Base-by-base conservation (phyloP, 35 echinoderm and acorn worm genomes). In the Hemicentrotus pulcherrimus region DNA sequence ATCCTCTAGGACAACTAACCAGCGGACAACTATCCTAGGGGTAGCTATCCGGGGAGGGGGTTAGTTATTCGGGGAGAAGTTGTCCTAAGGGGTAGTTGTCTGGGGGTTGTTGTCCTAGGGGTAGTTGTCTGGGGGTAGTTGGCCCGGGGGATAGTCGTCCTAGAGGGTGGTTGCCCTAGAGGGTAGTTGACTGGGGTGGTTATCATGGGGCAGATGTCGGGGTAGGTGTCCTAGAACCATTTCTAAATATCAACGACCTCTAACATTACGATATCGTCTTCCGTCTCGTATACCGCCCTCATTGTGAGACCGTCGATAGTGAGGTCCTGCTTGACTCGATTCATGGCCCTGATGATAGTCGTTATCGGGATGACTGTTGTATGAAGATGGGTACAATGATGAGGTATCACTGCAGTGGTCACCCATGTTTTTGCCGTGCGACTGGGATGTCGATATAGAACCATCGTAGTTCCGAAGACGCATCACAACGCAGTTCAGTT, bases 321-420 rank as follows among this genome's bases (percentile, higher is more conserved):
- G 58, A 32, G 91, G 91, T 18, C 88, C 88, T 47, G 88, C 32
- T 5, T 4, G 88, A 90, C 88, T 90, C 15, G 88, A 19, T 30
- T 90, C 32, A 33, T 13, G 91, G 14, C 91, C 48, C 12, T 58
- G 46, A 31, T 31, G 48, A 14, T 47, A 32, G 91, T 58, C 48
- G 46, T 58, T 10, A 31, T 93, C 46, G n/a, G 30, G 15, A 47
- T 93, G 46, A 28, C 48, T 93, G 48, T 31, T 47, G 91, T 93
- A 58, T 58, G 91, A 93, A 12, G 91, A 58, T 58, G 48, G 48
- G 30, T 14, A 92, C 5, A 47, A 46, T 45, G 46, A 50, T 13
- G 91, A 93, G 18, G 91, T 58, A 47, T 58, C 48, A 58, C 91
- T 93, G n/a, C 46, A 12, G 91, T 58, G 91, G 31, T 93, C 91